phyloP scores from a whole-genome alignment of 2,113 vertebrate genomes.

The Coracopsis vasa region DNA sequence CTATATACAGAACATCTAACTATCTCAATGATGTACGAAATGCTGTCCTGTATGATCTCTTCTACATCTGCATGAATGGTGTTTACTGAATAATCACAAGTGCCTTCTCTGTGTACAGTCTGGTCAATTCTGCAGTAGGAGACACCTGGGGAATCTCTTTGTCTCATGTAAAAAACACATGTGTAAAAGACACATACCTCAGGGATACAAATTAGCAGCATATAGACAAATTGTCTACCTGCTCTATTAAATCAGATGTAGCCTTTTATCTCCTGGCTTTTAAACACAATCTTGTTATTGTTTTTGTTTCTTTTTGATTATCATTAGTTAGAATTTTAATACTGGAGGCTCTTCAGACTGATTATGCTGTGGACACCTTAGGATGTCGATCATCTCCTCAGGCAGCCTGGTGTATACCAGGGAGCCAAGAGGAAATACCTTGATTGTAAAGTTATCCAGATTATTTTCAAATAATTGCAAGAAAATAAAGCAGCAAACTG shows the following conservation, averaged over 20 bases:
- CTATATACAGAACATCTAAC: neutral
- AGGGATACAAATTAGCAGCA: neutral
- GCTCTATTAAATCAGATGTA: constrained; percentile 14
- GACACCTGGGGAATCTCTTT: neutral
- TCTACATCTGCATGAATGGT: neutral
- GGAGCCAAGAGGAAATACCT: constrained; percentile 82
- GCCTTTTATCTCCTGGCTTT: constrained; percentile 2
- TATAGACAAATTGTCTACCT: neutral
- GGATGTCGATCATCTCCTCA: constrained; percentile 80
- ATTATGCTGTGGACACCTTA: constrained; percentile 82
- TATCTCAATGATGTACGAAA: neutral
- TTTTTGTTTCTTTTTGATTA: constrained; percentile 76
- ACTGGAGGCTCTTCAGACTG: constrained; percentile 80
- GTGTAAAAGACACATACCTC: neutral
- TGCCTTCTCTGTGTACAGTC: neutral
- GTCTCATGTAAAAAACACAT: neutral
- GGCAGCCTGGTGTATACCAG: constrained; percentile 77
- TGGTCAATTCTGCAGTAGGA: neutral
- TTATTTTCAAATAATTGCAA: constrained; percentile 85
- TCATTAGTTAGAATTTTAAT: constrained; percentile 78
- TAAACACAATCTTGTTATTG: constrained; percentile 52
- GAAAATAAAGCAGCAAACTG: constrained; percentile 75
- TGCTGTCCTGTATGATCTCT: neutral
- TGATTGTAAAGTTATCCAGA: constrained; percentile 82
- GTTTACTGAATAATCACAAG: neutral